Base-by-base conservation (phyloP, 1,140 invertebrate genomes). In the Drosophila equinoxialis region DNA sequence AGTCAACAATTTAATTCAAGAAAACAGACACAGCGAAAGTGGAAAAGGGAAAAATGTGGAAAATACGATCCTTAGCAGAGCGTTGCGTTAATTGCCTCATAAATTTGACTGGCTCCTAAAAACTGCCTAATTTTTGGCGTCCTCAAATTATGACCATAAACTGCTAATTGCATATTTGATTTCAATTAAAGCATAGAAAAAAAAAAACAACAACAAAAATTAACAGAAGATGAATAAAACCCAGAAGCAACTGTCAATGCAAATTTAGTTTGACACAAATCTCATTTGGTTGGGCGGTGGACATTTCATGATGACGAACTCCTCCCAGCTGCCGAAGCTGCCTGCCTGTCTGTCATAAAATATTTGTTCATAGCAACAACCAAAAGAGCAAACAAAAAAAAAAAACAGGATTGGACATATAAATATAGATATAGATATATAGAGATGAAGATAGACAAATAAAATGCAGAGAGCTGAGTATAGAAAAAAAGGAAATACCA, bases 161-260 rank as follows among this genome's bases (percentile, higher is more conserved):
- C 65, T 63, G 72, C 79, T 79, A 87, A 87, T 82, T 82, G 76
- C 83, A 82, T 82, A 86, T 86, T 86, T 77, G 79, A 86, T 87
- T 87, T 87, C 83, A 83, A 83, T 86, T 82, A 71, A 63, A 5
- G 26, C 61, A 64, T 55, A 39, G 7, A 61, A 45, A 68, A 20
- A 33, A 17, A 6, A 14, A 14, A 55, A 61, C 3, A 7, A 60
- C 14, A 17, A 65, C 45, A 48, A 23, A 37, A 8, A 13, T 8
- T 37, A 57, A 41, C 48, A n/a, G 20, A 35, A 58, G 35, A 48
- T 17, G 17, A 48, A 13, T 45, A 45, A 55, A 54, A 14, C 14
- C 51, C 23, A 14, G 57, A 20, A 35, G 54, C 13, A 65, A 61
- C 41, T 64, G 58, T 68, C 75, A 48, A 86, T 81, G 83, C 70